phyloP scores from a whole-genome alignment of 1,140 invertebrate species.

The Copidosoma floridanum region DNA sequence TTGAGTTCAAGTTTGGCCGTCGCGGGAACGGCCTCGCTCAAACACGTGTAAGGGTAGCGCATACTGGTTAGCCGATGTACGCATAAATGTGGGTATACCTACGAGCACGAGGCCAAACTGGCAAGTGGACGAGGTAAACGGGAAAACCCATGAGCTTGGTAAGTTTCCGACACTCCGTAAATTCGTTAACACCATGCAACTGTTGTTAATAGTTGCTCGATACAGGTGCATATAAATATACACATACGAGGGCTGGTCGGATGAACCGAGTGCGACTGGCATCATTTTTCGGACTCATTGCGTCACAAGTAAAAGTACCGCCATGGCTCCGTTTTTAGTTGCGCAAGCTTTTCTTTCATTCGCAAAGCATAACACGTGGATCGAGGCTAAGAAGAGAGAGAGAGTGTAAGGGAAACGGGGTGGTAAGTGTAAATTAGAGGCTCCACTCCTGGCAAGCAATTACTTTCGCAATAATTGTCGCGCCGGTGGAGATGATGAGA shows the following conservation, averaged over 20 bases:
- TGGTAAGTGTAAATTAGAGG: slow-evolving; percentile 5
- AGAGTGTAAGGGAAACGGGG: not conserved
- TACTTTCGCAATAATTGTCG: slow-evolving; percentile 50
- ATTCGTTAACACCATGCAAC: slow-evolving; percentile 19
- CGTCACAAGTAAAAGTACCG: no score
- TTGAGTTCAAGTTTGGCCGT: slow-evolving; percentile 24
- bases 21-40: not conserved
- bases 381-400: no score
- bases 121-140: not conserved
- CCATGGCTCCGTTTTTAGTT: no score
- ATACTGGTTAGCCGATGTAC: no score
- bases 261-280: no score
- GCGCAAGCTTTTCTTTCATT: no score
- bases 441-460: slow-evolving; percentile 40
- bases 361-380: no score
- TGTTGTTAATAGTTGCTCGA: slow-evolving; percentile 25
- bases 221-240: no score
- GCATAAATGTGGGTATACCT: no score
- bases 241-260: slow-evolving; percentile 7
- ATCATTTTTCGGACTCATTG: no score
- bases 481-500: slow-evolving; percentile 33
- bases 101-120: no score
- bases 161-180: slow-evolving; percentile 6
- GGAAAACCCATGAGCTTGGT: not conserved
- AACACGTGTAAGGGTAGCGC: no score